These are phyloP conservation scores for Heliconius nattereri DNA, from an alignment of 1,140 invertebrate species.

Conservation along the genomic window DNA sequence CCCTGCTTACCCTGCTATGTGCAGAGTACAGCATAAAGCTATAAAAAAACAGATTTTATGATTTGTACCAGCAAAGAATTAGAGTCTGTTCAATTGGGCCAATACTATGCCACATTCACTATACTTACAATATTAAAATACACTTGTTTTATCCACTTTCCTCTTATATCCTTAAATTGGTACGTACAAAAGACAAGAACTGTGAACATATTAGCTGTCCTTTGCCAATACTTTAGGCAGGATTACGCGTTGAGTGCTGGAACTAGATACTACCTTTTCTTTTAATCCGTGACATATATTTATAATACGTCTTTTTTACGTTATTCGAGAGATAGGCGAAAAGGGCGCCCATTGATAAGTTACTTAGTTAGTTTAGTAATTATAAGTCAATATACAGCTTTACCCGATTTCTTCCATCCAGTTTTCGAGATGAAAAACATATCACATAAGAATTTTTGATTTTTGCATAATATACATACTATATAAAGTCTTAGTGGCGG, in stretches of 20 bases:
- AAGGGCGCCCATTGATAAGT: neutral
- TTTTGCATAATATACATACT: too few species aligned
- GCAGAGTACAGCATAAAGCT: too few species aligned
- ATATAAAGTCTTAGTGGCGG: too few species aligned
- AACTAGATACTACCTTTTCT: neutral
- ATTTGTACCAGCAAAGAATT: too few species aligned
- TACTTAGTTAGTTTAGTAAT: neutral
- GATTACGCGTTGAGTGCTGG: neutral
- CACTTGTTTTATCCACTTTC: neutral
- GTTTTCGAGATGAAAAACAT: too few species aligned
- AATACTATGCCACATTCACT: too few species aligned
- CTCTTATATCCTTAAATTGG: neutral
- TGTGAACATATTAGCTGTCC: neutral
- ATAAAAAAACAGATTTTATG: too few species aligned
- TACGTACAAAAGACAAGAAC: neutral
- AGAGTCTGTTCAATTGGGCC: too few species aligned
- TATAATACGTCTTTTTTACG: neutral
- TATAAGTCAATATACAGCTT: neutral
- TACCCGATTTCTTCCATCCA: too few species aligned
- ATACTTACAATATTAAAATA: neutral
- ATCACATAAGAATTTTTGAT: too few species aligned
- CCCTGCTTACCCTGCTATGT: too few species aligned
- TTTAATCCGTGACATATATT: neutral
- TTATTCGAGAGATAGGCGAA: neutral
- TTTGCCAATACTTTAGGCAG: neutral